Conservation (phyloP, 92 coral and sea anemone species). For the Plumapathes pennacea region DNA sequence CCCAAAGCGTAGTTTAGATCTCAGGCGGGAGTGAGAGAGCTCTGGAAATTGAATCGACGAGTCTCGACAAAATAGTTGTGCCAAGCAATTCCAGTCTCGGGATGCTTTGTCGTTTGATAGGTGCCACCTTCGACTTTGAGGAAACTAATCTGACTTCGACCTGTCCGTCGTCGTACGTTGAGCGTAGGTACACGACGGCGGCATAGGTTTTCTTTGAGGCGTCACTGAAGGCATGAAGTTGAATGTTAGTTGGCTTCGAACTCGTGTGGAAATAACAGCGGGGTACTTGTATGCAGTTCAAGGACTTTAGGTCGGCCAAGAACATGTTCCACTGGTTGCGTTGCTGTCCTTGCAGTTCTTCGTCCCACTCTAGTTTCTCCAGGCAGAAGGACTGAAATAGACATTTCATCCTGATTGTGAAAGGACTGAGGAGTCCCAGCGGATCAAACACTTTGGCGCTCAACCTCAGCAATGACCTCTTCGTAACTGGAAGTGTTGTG, state of each 20-base stretch:
- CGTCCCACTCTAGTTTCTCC: conserved; percentile 56
- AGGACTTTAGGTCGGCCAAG: conserved; percentile 21
- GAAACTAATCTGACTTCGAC: conserved; percentile 38
- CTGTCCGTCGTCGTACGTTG: conserved; percentile 49
- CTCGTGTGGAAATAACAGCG: conserved; percentile 32
- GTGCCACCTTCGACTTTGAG: conserved; percentile 66
- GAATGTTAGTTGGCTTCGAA: conserved; percentile 20
- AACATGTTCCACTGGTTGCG: conserved; percentile 39
- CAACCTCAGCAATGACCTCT: conserved; percentile 54
- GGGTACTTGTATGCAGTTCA: conserved; percentile 28
- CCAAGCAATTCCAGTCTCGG: conserved; percentile 67
- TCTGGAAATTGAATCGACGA: conserved; percentile 18
- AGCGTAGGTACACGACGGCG: conserved; percentile 45
- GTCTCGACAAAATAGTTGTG: conserved; percentile 51
- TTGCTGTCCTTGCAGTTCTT: conserved; percentile 42
- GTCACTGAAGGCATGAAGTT: conserved; percentile 68
- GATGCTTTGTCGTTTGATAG: conserved; percentile 60
- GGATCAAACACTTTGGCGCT: conserved; percentile 69
- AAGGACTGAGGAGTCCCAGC: conserved; percentile 52
- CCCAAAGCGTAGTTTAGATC: conserved; percentile 23
- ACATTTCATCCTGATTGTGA: conserved; percentile 45
- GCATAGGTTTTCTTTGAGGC: conserved; percentile 67
- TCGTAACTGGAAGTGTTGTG: conserved; percentile 53
- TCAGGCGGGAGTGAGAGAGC: conserved; percentile 1
- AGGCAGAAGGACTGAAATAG: conserved; percentile 62